Conservation (phyloP, 2,797 vertebrate genomes). For the Sebastes paucispinis region DNA sequence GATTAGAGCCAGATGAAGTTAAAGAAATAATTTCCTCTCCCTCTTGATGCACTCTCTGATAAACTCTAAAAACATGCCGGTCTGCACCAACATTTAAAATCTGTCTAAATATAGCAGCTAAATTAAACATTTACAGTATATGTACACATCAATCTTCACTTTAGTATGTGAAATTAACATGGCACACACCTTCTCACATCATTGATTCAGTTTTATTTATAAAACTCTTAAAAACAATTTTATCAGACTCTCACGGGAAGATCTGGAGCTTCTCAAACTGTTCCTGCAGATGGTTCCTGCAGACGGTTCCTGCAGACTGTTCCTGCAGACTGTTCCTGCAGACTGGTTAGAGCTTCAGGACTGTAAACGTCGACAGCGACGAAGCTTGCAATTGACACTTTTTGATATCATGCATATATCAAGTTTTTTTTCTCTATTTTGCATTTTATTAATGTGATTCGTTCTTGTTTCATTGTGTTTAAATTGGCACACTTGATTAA, state of each 20-base stretch:
- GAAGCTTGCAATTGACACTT: too few relatives aligned
- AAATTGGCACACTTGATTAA: too few relatives aligned
- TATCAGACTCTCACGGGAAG: too few relatives aligned
- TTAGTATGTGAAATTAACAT: too few relatives aligned
- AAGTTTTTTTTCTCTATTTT: too few relatives aligned
- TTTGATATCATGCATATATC: too few relatives aligned
- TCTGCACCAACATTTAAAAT: not conserved
- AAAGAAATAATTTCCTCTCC: not conserved
- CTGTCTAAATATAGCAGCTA: not conserved
- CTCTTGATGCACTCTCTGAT: not conserved
- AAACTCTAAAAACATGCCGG: not conserved
- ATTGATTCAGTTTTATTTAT: too few relatives aligned
- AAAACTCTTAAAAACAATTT: not conserved
- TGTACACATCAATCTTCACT: too few relatives aligned
- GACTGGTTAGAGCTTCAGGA: not conserved
- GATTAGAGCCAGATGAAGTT: slow-evolving; percentile 6
- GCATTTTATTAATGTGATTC: too few relatives aligned
- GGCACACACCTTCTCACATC: too few relatives aligned
- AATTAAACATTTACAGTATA: not conserved
- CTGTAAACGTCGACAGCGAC: not conserved
- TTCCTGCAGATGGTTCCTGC: not conserved
- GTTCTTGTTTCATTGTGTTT: too few relatives aligned
- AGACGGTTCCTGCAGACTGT: too few relatives aligned
- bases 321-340: not conserved
- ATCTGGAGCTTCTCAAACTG: not conserved